Evolutionary conservation across 2,797 vertebrate genomes (phyloP).

Genomic region (Betta splendens): DNA sequence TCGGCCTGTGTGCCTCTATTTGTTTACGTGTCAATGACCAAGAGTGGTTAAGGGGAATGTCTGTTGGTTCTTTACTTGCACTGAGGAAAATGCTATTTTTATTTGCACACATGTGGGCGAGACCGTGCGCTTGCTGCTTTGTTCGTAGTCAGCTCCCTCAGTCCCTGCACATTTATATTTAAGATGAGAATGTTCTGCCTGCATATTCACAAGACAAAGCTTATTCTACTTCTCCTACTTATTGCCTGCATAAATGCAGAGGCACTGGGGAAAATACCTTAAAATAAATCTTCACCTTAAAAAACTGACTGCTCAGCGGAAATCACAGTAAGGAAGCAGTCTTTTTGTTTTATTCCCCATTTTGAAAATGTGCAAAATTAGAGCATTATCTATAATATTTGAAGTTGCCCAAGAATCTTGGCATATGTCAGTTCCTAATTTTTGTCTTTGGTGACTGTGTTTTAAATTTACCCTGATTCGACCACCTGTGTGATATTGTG

Average conservation of each 20-base stretch:
- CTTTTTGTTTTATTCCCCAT: too few species aligned
- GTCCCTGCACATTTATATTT: slow-evolving; percentile 40
- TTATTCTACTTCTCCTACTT: background rate
- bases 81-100: slow-evolving; percentile 57
- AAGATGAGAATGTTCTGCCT: slow-evolving; percentile 8
- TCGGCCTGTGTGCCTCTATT: slow-evolving; percentile 40
- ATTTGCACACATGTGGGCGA: slow-evolving; percentile 18
- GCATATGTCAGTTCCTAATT: too few species aligned
- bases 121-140: slow-evolving; percentile 15
- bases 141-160: slow-evolving; percentile 32
- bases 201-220: slow-evolving; percentile 16
- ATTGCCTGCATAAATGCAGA: background rate
- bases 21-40: slow-evolving; percentile 75
- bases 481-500: too few species aligned
- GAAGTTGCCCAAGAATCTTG: too few species aligned
- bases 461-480: too few species aligned
- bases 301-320: too few species aligned
- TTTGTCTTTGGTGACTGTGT: too few species aligned
- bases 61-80: slow-evolving; percentile 52
- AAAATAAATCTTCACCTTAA: background rate
- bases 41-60: slow-evolving; percentile 62
- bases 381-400: too few species aligned
- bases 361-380: too few species aligned
- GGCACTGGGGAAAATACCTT: background rate
- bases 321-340: too few species aligned